Percentiles rank a stretch among this genome's conserved stretches.
These are phyloP conservation scores for Acropternis orthonyx DNA, from an alignment of 2,797 vertebrate species.

Conservation along the genomic window DNA sequence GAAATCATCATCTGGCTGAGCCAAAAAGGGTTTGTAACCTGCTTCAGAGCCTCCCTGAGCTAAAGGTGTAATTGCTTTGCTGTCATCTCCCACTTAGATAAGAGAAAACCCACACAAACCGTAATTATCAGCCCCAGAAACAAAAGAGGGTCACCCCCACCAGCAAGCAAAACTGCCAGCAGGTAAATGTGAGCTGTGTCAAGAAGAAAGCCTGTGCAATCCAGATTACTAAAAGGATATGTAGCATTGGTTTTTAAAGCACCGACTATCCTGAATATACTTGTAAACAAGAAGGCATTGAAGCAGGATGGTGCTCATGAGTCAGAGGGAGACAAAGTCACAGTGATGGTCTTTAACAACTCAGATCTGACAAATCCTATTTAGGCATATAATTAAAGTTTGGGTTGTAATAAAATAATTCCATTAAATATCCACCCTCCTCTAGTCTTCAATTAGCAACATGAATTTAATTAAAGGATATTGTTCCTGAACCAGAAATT, in stretches of 20 bases:
- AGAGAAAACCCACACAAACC: background rate
- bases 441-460: slow-evolving; percentile 42
- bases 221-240: background rate
- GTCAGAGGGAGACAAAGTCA: slow-evolving; percentile 31
- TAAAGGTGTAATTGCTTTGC: background rate
- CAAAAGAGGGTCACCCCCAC: background rate
- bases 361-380: slow-evolving; percentile 39
- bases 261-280: background rate
- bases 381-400: slow-evolving; percentile 44
- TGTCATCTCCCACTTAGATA: background rate
- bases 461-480: slow-evolving; percentile 50
- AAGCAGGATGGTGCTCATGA: background rate
- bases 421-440: slow-evolving; percentile 2
- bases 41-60: background rate
- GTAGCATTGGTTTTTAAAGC: background rate
- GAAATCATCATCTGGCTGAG: background rate
- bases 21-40: background rate
- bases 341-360: slow-evolving; percentile 20
- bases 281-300: background rate
- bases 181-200: fast-evolving
- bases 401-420: slow-evolving; percentile 31
- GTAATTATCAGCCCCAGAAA: background rate
- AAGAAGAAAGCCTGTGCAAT: background rate
- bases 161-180: background rate
- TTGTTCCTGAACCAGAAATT: background rate